Evolutionary conservation across 37 sponge, comb jelly and placozoan genomes (phyloP).

Genomic region (Tethya wilhelma): DNA sequence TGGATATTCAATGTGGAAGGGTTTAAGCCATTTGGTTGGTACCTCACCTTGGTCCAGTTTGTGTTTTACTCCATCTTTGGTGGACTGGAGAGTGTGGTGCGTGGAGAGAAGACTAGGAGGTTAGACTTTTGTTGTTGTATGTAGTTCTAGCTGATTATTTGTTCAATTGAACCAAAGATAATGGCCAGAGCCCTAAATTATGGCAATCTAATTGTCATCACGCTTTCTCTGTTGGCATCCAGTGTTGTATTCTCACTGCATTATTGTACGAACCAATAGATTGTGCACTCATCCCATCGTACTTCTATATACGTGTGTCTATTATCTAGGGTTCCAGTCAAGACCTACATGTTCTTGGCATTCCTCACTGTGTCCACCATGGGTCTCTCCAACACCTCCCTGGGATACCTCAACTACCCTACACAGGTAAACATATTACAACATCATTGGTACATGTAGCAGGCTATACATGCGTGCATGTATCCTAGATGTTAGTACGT

Average conservation of each 20-base stretch:
- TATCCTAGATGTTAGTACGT: too few relatives aligned
- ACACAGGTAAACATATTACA: conserved; percentile 59
- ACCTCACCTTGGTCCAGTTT: conserved; percentile 82
- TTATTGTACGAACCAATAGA: neutral
- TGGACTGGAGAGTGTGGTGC: conserved; percentile 23
- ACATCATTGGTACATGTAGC: too few relatives aligned
- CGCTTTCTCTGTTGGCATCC: neutral
- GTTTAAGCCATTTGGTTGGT: conserved; percentile 82
- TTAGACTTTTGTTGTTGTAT: neutral
- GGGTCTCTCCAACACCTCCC: conserved; percentile 82
- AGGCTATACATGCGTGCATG: too few relatives aligned
- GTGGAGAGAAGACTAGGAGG: conserved; percentile 20
- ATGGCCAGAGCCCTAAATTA: neutral
- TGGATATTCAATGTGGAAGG: conserved; percentile 82
- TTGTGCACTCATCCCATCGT: too few relatives aligned
- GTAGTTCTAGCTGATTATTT: neutral
- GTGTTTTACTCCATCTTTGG: conserved; percentile 69
- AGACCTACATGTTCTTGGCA: conserved; percentile 52
- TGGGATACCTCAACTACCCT: conserved; percentile 90
- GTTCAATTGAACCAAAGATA: neutral
- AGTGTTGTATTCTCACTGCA: neutral
- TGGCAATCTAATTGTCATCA: neutral
- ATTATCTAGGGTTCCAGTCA: conserved; percentile 57
- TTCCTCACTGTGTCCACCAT: conserved; percentile 84
- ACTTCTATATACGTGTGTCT: neutral